Base-by-base conservation (phyloP, 2,888 invertebrate genomes). In the Odontocerum albicorne region DNA sequence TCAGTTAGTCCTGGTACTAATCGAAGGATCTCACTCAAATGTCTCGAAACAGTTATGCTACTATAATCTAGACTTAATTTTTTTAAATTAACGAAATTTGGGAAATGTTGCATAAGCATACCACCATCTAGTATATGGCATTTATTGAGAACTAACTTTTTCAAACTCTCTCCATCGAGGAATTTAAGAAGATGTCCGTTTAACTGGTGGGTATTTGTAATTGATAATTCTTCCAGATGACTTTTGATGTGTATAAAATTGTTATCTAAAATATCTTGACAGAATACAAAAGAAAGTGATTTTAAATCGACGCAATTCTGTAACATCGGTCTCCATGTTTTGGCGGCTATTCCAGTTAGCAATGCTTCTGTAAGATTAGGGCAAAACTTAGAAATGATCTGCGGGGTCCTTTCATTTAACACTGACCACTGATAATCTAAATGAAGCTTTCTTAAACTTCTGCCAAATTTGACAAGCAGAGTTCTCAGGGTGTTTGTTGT, bases 381-480 rank as follows among this genome's bases (percentile, higher is more conserved):
- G 61, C 82, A 82, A 65, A 79, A 75, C 71, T 79, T 81, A 63
- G 78, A 79, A 53, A 82, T 69, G 10, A 77, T 73, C 62, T 79
- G 78, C 31, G 81, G 71, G 15, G 81, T 79, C 64, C 80, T 78
- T 64, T 75, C 73, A 63, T 77, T 74, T 60, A 83, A 72, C 43
- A 72, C 68, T 32, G 74, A 72, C 65, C 72, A 72, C 64, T 70
- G 67, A 63, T 74, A 71, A 64, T 81, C 77, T 54, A 82, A 72
- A 65, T 81, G 75, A 59, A 83, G 70, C 1, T 73, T 71, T 50
- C 66, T 64, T 20, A 83, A 68, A 55, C 72, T 69, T 27, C 62
- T 63, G 49, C 82, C 82, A 46, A 80, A 71, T 33, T 78, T 73
- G 59, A 73, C 68, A 59, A 83, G 67, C 59, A 82, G 68, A 63